Evolutionary conservation across 2,888 invertebrate genomes (phyloP).

Genomic region (Rhamphomyia laevipes): DNA sequence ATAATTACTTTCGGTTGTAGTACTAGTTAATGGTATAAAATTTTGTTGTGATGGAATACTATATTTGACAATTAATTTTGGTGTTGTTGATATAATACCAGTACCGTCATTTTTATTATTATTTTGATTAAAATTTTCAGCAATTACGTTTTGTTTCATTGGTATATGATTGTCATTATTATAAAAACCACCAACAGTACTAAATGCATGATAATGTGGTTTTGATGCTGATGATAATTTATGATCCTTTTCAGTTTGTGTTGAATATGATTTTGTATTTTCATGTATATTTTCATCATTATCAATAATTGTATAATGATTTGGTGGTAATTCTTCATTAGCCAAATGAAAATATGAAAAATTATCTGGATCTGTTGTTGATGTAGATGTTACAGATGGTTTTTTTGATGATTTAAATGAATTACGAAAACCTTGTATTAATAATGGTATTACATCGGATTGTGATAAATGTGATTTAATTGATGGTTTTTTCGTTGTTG

Average conservation of each 20-base stretch:
- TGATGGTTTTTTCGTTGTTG: background rate
- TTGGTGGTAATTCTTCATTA: slow-evolving; percentile 16
- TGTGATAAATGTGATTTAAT: background rate
- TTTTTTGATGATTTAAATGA: background rate
- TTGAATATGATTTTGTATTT: background rate
- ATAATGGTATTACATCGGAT: background rate
- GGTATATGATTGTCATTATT: slow-evolving; percentile 33
- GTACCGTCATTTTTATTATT: background rate
- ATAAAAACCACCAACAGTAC: slow-evolving; percentile 46
- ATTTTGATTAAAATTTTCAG: slow-evolving; percentile 3
- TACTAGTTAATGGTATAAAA: slow-evolving; percentile 9
- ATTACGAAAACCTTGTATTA: background rate
- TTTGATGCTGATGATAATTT: too few relatives aligned
- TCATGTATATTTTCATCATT: too few relatives aligned
- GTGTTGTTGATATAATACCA: slow-evolving; percentile 3
- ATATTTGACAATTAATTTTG: slow-evolving; percentile 27
- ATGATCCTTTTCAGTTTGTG: slow-evolving; percentile 29
- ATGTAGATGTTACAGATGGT: slow-evolving; percentile 1
- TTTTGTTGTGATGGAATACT: slow-evolving; percentile 22
- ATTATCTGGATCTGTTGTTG: slow-evolving; percentile 21
- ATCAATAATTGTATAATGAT: background rate
- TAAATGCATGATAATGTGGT: slow-evolving; percentile 44
- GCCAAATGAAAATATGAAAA: slow-evolving; percentile 38
- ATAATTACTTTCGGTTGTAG: slow-evolving; percentile 33
- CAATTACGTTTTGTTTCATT: slow-evolving; percentile 6